Conservation (phyloP, 2,888 invertebrate species). For the Dusona sp. region DNA sequence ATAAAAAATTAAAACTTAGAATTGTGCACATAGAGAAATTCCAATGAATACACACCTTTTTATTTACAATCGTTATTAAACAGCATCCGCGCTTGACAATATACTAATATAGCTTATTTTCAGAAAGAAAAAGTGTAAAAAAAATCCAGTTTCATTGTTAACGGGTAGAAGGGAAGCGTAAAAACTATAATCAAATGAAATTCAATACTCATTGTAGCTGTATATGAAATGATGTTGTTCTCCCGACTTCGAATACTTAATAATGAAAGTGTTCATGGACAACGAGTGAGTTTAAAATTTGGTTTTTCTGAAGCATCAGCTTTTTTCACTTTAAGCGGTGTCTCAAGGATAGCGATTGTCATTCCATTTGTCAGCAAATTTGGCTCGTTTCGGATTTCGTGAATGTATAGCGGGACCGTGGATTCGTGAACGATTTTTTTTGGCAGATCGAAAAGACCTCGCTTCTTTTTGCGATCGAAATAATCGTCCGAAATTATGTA, state of each 20-base stretch:
- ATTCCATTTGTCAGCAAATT: neutral
- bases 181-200: neutral
- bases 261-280: neutral
- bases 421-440: neutral
- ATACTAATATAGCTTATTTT: neutral
- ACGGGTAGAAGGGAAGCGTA: neutral
- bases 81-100: neutral
- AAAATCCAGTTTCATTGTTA: neutral
- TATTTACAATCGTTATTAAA: neutral
- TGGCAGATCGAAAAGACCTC: neutral
- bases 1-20: neutral
- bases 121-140: neutral
- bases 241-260: neutral
- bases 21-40: neutral
- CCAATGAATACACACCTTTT: neutral
- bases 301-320: neutral
- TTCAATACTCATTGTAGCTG: neutral
- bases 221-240: neutral
- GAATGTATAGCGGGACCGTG: too few relatives aligned
- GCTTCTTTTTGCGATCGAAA: neutral
- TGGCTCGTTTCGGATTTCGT: neutral
- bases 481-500: neutral
- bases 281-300: neutral
- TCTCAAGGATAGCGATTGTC: neutral
- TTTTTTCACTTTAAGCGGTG: neutral